These are phyloP conservation scores for Lamprologus callipterus DNA, from an alignment of 2,113 vertebrate species.

Conservation along the genomic window DNA sequence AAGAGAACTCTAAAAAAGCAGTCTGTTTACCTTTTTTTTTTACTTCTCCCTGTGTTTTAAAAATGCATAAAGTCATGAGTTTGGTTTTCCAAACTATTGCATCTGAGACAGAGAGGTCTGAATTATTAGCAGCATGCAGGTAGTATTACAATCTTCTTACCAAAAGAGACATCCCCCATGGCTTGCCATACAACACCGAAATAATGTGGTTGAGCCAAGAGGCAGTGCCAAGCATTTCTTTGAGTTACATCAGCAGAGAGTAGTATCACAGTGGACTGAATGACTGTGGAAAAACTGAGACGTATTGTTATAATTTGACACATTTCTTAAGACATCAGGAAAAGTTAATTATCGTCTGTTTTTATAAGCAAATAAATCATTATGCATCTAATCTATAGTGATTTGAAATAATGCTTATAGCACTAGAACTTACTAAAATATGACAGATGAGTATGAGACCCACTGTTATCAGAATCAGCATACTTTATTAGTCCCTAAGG, in stretches of 20 bases:
- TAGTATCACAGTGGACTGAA: not conserved
- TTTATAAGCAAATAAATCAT: not conserved
- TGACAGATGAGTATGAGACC: not conserved
- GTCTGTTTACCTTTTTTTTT: not conserved
- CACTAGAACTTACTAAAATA: not conserved
- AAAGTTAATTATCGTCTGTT: fast-evolving
- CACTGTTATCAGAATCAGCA: not conserved
- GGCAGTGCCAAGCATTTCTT: not conserved
- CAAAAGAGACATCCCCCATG: not conserved
- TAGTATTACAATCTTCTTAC: not conserved
- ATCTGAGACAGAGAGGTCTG: not conserved
- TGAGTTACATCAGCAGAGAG: not conserved
- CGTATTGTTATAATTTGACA: not conserved
- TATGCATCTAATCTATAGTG: not conserved
- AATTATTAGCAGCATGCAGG: not conserved
- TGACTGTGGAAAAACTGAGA: not conserved
- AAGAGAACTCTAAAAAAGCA: not conserved
- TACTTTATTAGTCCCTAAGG: not conserved
- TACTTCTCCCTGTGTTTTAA: not conserved
- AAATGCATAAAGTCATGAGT: not conserved
- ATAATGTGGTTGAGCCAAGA: not conserved
- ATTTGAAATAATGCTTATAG: not conserved
- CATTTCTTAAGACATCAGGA: not conserved
- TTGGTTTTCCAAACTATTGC: not conserved
- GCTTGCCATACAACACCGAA: not conserved